These are phyloP conservation scores for Hemistola chrysoprasaria DNA, from an alignment of 2,888 invertebrate species.

Conservation along the genomic window DNA sequence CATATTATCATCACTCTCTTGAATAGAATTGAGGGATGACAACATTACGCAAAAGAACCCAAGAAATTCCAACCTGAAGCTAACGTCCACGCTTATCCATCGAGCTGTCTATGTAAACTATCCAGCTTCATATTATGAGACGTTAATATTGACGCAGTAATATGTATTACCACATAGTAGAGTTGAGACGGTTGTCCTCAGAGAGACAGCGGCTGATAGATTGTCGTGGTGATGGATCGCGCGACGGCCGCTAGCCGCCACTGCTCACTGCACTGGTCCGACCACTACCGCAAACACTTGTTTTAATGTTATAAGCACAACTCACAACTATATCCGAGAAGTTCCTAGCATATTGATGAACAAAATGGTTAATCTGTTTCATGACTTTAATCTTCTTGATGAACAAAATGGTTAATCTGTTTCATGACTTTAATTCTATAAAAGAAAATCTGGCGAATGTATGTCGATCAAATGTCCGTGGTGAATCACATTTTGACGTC, in stretches of 20 bases:
- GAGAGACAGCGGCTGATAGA: conserved; percentile 51
- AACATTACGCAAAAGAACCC: too few relatives aligned
- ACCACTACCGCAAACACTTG: conserved; percentile 51
- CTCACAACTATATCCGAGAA: too few relatives aligned
- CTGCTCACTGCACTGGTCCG: conserved; percentile 35
- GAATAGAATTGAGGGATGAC: too few relatives aligned
- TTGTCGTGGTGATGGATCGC: conserved; percentile 65
- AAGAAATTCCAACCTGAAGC: too few relatives aligned
- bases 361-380: too few relatives aligned
- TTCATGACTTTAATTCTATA: too few relatives aligned
- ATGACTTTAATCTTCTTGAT: too few relatives aligned
- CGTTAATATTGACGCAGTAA: conserved; percentile 13
- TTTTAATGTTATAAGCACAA: too few relatives aligned
- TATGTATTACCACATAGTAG: conserved; percentile 9
- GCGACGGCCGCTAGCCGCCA: conserved; percentile 34
- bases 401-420: too few relatives aligned
- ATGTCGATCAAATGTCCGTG: conserved; percentile 51
- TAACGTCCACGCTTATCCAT: too few relatives aligned
- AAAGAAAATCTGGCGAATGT: background rate
- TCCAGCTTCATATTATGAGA: conserved; percentile 2
- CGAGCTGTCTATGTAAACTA: background rate
- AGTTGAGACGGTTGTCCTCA: conserved; percentile 38
- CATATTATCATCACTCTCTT: too few relatives aligned
- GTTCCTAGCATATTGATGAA: too few relatives aligned
- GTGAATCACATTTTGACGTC: conserved; percentile 58